Percentiles rank a stretch among this genome's conserved stretches.
Conservation (phyloP, 2,797 vertebrate genomes). For the Tolypeutes matacus region DNA sequence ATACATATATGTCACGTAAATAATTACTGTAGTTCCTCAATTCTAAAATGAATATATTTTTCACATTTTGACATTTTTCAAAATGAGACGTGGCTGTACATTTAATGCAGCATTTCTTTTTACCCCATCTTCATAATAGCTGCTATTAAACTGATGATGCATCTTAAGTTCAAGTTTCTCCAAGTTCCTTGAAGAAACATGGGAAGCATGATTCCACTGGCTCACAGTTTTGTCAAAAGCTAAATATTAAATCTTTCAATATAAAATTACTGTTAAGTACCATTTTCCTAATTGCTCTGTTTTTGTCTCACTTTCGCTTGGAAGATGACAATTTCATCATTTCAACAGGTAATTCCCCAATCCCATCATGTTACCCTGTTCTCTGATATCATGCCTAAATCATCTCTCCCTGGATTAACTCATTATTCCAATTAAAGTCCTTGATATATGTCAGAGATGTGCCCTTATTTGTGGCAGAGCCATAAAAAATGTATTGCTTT, state of each 20-base stretch:
- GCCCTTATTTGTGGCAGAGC: slow-evolving; percentile 82
- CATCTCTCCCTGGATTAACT: slow-evolving; percentile 80
- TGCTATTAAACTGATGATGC: slow-evolving; percentile 74
- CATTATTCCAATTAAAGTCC: slow-evolving; percentile 82
- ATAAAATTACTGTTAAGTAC: slow-evolving; percentile 76
- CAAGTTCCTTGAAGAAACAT: slow-evolving; percentile 48
- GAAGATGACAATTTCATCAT: slow-evolving; percentile 78
- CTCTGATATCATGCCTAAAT: slow-evolving; percentile 77
- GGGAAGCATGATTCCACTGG: slow-evolving; percentile 53
- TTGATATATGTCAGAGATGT: slow-evolving; percentile 80
- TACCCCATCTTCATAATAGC: slow-evolving; percentile 66
- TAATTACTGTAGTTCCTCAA: slow-evolving; percentile 26
- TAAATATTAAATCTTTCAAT: slow-evolving; percentile 71
- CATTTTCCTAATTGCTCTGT: slow-evolving; percentile 76
- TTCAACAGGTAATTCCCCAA: slow-evolving; percentile 79
- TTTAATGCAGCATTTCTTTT: slow-evolving; percentile 55
- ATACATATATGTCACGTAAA: neutral
- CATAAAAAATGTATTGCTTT: slow-evolving; percentile 84
- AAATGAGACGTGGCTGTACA: slow-evolving; percentile 50
- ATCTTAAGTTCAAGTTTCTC: slow-evolving; percentile 69
- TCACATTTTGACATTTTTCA: slow-evolving; percentile 60
- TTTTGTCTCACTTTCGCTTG: slow-evolving; percentile 74
- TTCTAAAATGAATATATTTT: slow-evolving; percentile 68
- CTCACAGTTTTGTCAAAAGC: slow-evolving; percentile 72
- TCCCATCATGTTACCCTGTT: slow-evolving; percentile 67